These are phyloP conservation scores for Scaptomyza graminum DNA, from an alignment of 1,140 invertebrate genomes.

Conservation along the genomic window DNA sequence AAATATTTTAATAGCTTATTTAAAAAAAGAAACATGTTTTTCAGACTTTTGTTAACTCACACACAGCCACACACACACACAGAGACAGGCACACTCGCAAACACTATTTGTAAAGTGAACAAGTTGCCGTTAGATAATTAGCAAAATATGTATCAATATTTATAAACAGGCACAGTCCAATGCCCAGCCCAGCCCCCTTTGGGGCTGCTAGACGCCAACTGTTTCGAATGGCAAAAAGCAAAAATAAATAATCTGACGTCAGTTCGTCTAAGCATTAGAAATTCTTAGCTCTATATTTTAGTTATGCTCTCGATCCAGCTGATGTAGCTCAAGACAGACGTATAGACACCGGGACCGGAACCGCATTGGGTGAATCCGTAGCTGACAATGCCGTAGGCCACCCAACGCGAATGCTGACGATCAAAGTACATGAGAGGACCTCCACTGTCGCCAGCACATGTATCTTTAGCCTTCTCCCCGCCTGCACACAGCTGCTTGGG, in stretches of 20 bases:
- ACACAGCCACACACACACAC: slow-evolving; percentile 31
- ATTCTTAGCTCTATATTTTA: slow-evolving; percentile 22
- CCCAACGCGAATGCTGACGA: slow-evolving; percentile 79
- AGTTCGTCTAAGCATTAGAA: slow-evolving; percentile 19
- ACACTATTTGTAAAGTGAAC: slow-evolving; percentile 40
- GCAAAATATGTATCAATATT: slow-evolving; percentile 80
- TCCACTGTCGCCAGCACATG: slow-evolving; percentile 88
- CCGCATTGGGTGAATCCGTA: slow-evolving; percentile 87
- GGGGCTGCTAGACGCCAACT: slow-evolving; percentile 49
- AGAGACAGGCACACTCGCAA: slow-evolving; percentile 15
- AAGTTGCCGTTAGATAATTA: slow-evolving; percentile 73
- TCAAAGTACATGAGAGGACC: slow-evolving; percentile 85
- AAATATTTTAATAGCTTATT: slow-evolving; percentile 81
- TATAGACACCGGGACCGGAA: slow-evolving; percentile 86
- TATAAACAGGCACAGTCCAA: slow-evolving; percentile 46
- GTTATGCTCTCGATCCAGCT: slow-evolving; percentile 83
- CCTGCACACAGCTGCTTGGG: slow-evolving; percentile 88
- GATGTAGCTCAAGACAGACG: slow-evolving; percentile 84
- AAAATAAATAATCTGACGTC: slow-evolving; percentile 56
- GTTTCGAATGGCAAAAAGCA: slow-evolving; percentile 21
- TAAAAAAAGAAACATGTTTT: slow-evolving; percentile 82
- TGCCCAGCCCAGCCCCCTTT: slow-evolving; percentile 17
- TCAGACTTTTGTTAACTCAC: slow-evolving; percentile 73
- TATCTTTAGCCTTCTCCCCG: slow-evolving; percentile 87
- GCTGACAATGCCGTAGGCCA: slow-evolving; percentile 85